phyloP scores from a whole-genome alignment of 2,113 vertebrate genomes.

The Phrynocephalus versicolor region DNA sequence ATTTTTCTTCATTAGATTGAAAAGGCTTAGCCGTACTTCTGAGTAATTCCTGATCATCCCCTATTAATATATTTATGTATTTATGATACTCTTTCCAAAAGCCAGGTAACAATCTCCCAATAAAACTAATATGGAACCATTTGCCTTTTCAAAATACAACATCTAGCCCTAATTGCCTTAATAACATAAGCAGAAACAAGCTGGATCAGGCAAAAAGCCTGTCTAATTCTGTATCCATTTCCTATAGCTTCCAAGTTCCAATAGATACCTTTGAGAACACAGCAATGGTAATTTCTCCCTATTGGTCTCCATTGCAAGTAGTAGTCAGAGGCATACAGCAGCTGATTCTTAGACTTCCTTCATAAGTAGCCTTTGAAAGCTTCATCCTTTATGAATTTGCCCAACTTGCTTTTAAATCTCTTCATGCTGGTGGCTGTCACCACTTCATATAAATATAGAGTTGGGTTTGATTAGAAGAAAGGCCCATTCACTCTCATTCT shows the following conservation, averaged over 20 bases:
- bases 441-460: too few species aligned
- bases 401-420: background rate
- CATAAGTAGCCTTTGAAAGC: background rate
- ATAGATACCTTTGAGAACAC: background rate
- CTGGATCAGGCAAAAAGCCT: background rate
- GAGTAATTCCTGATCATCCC: background rate
- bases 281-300: background rate
- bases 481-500: too few species aligned
- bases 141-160: background rate
- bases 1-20: slow-evolving; percentile 19
- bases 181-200: background rate
- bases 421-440: background rate
- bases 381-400: background rate
- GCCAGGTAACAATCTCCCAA: background rate
- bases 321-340: background rate
- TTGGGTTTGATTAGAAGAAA: too few species aligned
- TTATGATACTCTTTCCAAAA: background rate
- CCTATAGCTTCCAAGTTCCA: background rate
- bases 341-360: background rate
- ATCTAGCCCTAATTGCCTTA: background rate
- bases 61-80: slow-evolving; percentile 2
- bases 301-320: background rate
- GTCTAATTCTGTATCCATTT: background rate
- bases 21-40: slow-evolving; percentile 22
- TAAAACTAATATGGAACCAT: background rate